Conservation (phyloP, 2,797 vertebrate species). For the Tachyglossus aculeatus region DNA sequence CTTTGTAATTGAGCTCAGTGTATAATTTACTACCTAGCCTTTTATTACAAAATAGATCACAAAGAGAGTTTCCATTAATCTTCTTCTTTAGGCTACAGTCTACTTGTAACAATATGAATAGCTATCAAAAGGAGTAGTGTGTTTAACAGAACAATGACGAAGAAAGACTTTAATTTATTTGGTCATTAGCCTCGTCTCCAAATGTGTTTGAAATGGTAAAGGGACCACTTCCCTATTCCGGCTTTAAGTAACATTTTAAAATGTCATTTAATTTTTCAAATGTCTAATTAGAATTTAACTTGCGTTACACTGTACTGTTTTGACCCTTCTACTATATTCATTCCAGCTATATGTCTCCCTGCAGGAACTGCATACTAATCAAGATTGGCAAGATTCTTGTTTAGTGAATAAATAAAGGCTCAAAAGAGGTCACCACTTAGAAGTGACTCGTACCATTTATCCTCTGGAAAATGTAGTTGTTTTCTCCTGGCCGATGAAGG, state of each 20-base stretch:
- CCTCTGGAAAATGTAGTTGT: background rate
- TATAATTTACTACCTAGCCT: constrained; percentile 42
- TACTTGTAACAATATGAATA: constrained; percentile 10
- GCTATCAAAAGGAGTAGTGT: background rate
- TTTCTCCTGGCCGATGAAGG: background rate
- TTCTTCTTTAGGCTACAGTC: constrained; percentile 14
- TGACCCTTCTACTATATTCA: background rate
- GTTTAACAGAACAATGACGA: constrained; percentile 7
- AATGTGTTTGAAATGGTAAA: constrained; percentile 1
- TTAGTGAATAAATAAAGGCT: background rate
- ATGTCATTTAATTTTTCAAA: constrained; percentile 9
- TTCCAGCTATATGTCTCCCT: background rate
- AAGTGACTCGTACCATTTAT: background rate
- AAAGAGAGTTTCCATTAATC: constrained; percentile 42
- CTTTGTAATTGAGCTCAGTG: constrained; percentile 39
- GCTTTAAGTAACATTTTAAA: background rate
- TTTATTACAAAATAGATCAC: constrained; percentile 30
- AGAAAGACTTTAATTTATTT: constrained; percentile 36
- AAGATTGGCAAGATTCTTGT: background rate
- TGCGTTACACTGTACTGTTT: background rate
- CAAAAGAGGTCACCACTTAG: background rate
- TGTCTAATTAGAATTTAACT: background rate
- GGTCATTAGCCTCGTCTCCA: background rate
- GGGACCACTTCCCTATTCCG: background rate
- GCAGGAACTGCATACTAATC: background rate